Evolutionary conservation across 2,888 invertebrate species (phyloP), one percentile per base, ranked within the genome.

Genomic region (Chrysolina americana): DNA sequence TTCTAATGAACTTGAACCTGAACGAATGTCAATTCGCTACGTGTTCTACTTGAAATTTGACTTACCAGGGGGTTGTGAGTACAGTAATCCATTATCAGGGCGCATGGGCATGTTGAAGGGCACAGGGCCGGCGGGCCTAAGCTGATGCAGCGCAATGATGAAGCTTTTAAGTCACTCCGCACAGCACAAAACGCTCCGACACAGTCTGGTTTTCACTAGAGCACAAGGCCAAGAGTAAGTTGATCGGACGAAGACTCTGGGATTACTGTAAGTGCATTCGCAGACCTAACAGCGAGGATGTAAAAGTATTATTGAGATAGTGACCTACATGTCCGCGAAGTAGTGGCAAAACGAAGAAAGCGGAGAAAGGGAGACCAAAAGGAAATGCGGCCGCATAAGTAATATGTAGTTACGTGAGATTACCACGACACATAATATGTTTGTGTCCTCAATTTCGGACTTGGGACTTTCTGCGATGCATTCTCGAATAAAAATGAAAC

Each of bases 341-440:
- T 87, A 87, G 87, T 87, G 87, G 87, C 86, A 86, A 86, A 87
- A 84, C 85, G 87, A 88, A 87, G 87, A 87, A 87, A 87, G 87
- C 87, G 86, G 88, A 87, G 88, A 88, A 88, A 88, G 87, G 87
- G 86, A 88, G 83, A 85, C 84, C 84, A 84, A 84, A 85, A 87
- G 85, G 87, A 87, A 87, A 87, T 87, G 86, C 86, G 87, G 87
- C 85, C 86, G 85, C 83, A 85, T 84, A 83, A 86, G 86, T 87
- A 87, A 86, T 86, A 85, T 83, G 83, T 85, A 85, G 87, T 88
- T 88, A 88, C 88, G 87, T 87, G 87, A 87, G 87, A 87, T 88
- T 87, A 88, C 84, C 87, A 84, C 84, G 83, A 85, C 82, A 82
- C 87, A 87, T 87, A 87, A 86, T 87, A 86, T 85, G 85, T 86